These are phyloP conservation scores for Oreochromis mossambicus DNA, from an alignment of 2,797 vertebrate genomes.

Conservation along the genomic window DNA sequence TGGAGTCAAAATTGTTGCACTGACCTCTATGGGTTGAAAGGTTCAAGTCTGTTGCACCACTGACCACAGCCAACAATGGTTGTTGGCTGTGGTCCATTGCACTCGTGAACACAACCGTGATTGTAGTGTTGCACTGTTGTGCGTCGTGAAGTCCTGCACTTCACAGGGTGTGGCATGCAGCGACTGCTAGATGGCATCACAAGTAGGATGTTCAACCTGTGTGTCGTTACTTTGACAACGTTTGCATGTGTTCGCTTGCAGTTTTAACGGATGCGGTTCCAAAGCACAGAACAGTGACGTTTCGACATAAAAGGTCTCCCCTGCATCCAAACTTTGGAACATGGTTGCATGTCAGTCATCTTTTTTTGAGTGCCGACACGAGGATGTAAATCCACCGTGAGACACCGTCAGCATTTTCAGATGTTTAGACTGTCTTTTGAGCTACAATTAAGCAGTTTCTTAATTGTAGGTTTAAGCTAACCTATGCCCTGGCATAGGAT, in stretches of 20 bases:
- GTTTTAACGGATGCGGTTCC: conserved; percentile 41
- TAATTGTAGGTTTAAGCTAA: conserved; percentile 74
- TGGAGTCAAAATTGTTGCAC: conserved; percentile 66
- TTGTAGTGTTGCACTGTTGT: conserved; percentile 53
- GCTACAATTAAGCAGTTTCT: conserved; percentile 65
- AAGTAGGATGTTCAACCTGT: conserved; percentile 49
- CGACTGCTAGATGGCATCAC: conserved; percentile 49
- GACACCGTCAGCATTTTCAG: background rate
- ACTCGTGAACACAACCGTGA: conserved; percentile 66
- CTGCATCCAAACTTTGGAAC: conserved; percentile 63
- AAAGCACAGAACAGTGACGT: conserved; percentile 46
- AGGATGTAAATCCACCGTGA: conserved; percentile 9
- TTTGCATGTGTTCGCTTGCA: conserved; percentile 64
- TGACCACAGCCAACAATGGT: conserved; percentile 53
- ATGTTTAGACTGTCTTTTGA: conserved; percentile 45
- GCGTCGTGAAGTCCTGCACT: conserved; percentile 60
- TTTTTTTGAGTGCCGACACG: conserved; percentile 24
- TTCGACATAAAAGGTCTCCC: conserved; percentile 44
- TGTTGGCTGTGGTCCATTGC: conserved; percentile 64
- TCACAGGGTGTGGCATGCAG: conserved; percentile 67
- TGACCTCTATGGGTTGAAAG: conserved; percentile 78
- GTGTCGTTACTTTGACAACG: conserved; percentile 23
- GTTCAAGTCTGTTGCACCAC: conserved; percentile 68
- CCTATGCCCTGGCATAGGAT: conserved; percentile 56
- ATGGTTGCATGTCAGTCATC: conserved; percentile 64